Percentiles rank a stretch among this genome's conserved stretches.
These are phyloP conservation scores for Diadophis punctatus DNA, from an alignment of 2,113 vertebrate genomes.

Conservation along the genomic window DNA sequence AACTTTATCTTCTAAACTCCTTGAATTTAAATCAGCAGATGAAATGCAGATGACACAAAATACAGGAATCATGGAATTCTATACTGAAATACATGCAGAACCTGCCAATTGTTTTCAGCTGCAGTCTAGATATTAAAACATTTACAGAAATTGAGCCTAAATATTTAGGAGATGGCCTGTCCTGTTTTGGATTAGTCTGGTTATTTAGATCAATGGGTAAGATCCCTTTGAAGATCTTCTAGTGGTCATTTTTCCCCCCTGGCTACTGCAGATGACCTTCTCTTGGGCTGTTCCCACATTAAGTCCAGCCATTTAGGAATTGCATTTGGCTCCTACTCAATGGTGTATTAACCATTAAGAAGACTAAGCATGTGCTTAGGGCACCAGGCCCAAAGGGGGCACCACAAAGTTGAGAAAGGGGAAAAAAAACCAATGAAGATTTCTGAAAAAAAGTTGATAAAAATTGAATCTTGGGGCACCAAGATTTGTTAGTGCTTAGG, in stretches of 20 bases:
- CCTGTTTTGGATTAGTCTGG: background rate
- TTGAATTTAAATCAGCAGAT: background rate
- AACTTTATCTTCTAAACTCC: background rate
- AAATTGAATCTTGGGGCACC: no score
- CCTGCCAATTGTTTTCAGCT: background rate
- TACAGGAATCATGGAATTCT: background rate
- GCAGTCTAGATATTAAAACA: background rate
- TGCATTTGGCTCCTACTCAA: background rate
- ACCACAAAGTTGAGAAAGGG: no score
- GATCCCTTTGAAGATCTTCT: background rate
- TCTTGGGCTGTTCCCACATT: background rate
- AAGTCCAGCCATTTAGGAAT: background rate
- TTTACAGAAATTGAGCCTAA: background rate
- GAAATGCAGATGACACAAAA: background rate
- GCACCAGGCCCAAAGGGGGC: no score
- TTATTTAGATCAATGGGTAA: background rate
- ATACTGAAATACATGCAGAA: background rate
- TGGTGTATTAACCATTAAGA: no score
- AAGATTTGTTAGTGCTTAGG: no score
- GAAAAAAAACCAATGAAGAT: no score
- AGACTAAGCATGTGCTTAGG: no score
- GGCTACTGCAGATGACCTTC: background rate
- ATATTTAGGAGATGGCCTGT: background rate
- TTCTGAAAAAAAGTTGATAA: no score
- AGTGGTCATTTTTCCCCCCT: background rate